phyloP scores from a whole-genome alignment of 2,888 invertebrate species.

The Lagria hirta region DNA sequence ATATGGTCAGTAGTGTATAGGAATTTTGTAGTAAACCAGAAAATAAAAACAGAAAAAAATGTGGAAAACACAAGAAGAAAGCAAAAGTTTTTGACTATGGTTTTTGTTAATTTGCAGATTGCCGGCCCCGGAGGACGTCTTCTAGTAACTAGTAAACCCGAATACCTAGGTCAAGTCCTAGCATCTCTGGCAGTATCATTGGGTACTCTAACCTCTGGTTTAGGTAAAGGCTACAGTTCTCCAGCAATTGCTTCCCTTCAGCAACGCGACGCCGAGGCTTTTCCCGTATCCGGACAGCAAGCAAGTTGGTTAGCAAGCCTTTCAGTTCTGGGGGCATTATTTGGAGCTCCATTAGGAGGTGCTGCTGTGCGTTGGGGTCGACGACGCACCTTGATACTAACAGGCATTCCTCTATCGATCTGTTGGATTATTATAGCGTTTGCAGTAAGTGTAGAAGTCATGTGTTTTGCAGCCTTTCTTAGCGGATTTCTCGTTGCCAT shows the following conservation, averaged over 20 bases:
- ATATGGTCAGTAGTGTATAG: too few species aligned
- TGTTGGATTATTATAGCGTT: conserved; percentile 83
- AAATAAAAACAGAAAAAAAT: too few species aligned
- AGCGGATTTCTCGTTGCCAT: conserved; percentile 65
- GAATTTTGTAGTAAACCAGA: too few species aligned
- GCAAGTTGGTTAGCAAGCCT: conserved; percentile 82
- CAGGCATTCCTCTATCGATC: conserved; percentile 73
- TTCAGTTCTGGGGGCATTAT: conserved; percentile 75
- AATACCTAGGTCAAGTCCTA: conserved; percentile 62
- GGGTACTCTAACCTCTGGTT: conserved; percentile 76
- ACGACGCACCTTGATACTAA: conserved; percentile 67
- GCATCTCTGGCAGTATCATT: conserved; percentile 78
- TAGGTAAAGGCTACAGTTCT: conserved; percentile 81
- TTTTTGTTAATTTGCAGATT: too few species aligned
- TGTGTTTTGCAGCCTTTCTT: conserved; percentile 81
- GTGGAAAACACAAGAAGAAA: too few species aligned
- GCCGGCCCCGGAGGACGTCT: conserved; percentile 47
- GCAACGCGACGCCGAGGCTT: conserved; percentile 61
- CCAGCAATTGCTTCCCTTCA: conserved; percentile 77
- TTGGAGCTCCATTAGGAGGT: conserved; percentile 80
- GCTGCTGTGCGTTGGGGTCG: conserved; percentile 75
- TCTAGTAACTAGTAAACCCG: conserved; percentile 47
- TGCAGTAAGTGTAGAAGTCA: conserved; percentile 74
- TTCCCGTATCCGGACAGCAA: conserved; percentile 70
- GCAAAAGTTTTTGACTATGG: too few species aligned